Evolutionary conservation across 2,888 invertebrate genomes (phyloP).

Genomic region (Netelia inedita): DNA sequence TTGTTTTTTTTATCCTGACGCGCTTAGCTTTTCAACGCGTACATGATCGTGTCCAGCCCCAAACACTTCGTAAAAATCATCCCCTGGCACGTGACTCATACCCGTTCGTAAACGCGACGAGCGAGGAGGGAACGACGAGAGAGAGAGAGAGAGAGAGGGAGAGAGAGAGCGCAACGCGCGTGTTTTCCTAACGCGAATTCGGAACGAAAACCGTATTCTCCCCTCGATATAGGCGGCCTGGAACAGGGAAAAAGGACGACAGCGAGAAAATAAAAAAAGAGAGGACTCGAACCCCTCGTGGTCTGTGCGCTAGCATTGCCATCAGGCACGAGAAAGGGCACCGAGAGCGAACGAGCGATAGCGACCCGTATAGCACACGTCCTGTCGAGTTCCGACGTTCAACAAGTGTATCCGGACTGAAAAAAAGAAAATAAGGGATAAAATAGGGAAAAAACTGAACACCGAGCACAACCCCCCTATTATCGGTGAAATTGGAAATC

Average conservation of each 20-base stretch:
- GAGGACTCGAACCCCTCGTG: conserved; percentile 62
- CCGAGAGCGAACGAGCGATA: conserved; percentile 70
- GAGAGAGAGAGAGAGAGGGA: conserved; percentile 16
- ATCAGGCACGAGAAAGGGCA: conserved; percentile 71
- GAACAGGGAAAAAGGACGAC: conserved; percentile 70
- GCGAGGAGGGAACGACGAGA: conserved; percentile 22
- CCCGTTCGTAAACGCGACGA: conserved; percentile 27
- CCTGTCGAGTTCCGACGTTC: conserved; percentile 77
- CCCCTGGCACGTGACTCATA: conserved; percentile 73
- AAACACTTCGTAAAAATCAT: conserved; percentile 82
- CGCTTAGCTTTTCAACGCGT: conserved; percentile 40
- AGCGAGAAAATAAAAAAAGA: conserved; percentile 73
- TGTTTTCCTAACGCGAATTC: conserved; percentile 78
- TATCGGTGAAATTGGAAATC: conserved; percentile 84
- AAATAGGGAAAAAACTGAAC: conserved; percentile 53
- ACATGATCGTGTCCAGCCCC: conserved; percentile 53
- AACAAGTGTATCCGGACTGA: conserved; percentile 84
- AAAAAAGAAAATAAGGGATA: conserved; percentile 67
- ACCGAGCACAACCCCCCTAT: conserved; percentile 77
- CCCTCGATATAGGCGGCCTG: conserved; percentile 73
- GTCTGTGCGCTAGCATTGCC: conserved; percentile 61
- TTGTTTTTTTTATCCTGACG: not conserved
- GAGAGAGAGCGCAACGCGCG: conserved; percentile 17
- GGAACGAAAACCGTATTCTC: conserved; percentile 79
- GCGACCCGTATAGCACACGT: conserved; percentile 67